Evolutionary conservation across 2,113 vertebrate genomes (phyloP).

Genomic region (Odocoileus hemionus): DNA sequence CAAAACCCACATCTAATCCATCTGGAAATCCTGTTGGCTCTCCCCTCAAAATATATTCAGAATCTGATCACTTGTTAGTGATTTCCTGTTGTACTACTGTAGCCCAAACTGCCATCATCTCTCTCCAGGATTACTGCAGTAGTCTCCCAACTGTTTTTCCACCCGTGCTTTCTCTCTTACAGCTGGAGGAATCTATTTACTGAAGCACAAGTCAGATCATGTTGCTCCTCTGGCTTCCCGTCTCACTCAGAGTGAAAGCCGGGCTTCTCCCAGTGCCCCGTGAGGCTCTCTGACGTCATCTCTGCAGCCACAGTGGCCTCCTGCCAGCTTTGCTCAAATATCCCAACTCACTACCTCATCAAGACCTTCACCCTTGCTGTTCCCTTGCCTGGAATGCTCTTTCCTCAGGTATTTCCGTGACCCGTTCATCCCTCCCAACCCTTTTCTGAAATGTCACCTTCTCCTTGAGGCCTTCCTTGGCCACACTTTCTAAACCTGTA

Average conservation of each 20-base stretch:
- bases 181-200: not conserved
- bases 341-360: not conserved
- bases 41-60: not conserved
- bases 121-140: not conserved
- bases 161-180: not conserved
- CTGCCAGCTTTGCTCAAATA: not conserved
- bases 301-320: not conserved
- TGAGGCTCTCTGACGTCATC: not conserved
- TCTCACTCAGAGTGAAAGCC: not conserved
- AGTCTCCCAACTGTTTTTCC: not conserved
- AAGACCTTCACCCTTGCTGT: not conserved
- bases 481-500: not conserved
- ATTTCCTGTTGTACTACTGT: not conserved
- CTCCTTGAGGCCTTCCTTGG: not conserved
- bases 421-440: not conserved
- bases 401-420: not conserved
- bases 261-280: not conserved
- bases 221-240: not conserved
- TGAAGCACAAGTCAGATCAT: not conserved
- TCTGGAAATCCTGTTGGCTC: slow-evolving; percentile 48
- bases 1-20: slow-evolving; percentile 31
- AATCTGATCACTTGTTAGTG: not conserved
- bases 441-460: not conserved
- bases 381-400: not conserved
- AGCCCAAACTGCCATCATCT: not conserved